These are phyloP conservation scores for Tapera naevia DNA, from an alignment of 2,797 vertebrate species.

Conservation along the genomic window DNA sequence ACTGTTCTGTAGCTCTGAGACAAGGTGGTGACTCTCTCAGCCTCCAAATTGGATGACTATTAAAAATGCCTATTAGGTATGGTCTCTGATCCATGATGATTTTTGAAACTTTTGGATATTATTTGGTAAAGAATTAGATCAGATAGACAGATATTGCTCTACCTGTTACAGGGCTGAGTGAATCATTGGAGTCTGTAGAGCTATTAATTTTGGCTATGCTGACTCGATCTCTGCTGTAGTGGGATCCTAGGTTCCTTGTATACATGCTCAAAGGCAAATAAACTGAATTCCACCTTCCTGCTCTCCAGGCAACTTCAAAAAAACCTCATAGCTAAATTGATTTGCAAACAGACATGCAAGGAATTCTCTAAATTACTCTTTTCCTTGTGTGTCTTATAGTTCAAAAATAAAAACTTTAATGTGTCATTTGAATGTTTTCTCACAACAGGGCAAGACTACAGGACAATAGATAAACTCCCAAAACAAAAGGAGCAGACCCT, in stretches of 20 bases:
- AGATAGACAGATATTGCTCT: neutral
- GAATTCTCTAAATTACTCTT: neutral
- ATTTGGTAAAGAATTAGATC: neutral
- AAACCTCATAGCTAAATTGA: neutral
- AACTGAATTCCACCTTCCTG: neutral
- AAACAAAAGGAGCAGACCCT: neutral
- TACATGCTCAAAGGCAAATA: neutral
- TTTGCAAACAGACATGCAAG: neutral
- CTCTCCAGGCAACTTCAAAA: neutral
- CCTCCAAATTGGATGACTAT: neutral
- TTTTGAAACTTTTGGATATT: neutral
- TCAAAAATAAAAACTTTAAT: neutral
- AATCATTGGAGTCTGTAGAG: neutral
- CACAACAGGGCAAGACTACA: neutral
- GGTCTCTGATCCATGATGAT: neutral
- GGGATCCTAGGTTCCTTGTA: neutral
- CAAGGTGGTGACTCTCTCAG: neutral
- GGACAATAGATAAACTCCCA: neutral
- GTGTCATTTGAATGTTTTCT: neutral
- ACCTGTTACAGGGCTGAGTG: neutral
- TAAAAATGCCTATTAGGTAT: neutral
- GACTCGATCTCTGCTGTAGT: fast-evolving
- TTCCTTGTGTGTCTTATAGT: neutral
- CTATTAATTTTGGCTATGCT: neutral
- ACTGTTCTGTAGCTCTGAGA: neutral